Conservation (phyloP, 2,888 invertebrate genomes). For the Platycheirus albimanus region DNA sequence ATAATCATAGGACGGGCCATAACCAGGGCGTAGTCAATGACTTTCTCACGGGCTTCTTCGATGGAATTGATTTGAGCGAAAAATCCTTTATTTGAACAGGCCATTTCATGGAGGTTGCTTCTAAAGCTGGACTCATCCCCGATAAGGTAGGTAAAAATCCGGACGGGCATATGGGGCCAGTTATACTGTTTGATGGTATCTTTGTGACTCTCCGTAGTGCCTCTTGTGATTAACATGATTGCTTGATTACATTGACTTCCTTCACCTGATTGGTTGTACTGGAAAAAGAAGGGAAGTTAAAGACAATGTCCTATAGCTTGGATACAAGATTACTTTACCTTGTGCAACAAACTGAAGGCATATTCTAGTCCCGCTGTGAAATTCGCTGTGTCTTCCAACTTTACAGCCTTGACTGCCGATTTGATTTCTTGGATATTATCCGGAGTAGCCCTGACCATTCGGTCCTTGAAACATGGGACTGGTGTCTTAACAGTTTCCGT, state of each 20-base stretch:
- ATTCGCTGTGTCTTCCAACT: conserved; percentile 92
- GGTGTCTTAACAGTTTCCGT: conserved; percentile 92
- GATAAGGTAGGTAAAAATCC: conserved; percentile 97
- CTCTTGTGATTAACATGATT: conserved; percentile 98
- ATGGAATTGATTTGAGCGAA: conserved; percentile 92
- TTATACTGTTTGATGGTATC: conserved; percentile 91
- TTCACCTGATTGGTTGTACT: conserved; percentile 92
- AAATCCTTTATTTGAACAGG: conserved; percentile 96
- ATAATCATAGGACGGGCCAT: conserved; percentile 98
- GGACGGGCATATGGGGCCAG: conserved; percentile 95
- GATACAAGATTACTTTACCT: conserved; percentile 84
- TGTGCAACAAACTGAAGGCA: conserved; percentile 95
- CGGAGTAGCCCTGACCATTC: conserved; percentile 92
- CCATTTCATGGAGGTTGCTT: conserved; percentile 95
- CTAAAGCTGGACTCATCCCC: conserved; percentile 95
- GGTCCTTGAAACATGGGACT: conserved; percentile 94
- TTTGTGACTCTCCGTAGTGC: conserved; percentile 89
- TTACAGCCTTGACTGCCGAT: conserved; percentile 88
- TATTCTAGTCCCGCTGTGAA: conserved; percentile 95
- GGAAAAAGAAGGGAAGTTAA: conserved; percentile 75
- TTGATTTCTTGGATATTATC: conserved; percentile 92
- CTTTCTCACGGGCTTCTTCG: conserved; percentile 95
- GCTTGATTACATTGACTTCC: conserved; percentile 99
- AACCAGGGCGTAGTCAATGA: conserved; percentile 96
- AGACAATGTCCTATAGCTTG: not conserved